Conservation (phyloP, 1,140 invertebrate genomes). For the Agrilus planipennis region DNA sequence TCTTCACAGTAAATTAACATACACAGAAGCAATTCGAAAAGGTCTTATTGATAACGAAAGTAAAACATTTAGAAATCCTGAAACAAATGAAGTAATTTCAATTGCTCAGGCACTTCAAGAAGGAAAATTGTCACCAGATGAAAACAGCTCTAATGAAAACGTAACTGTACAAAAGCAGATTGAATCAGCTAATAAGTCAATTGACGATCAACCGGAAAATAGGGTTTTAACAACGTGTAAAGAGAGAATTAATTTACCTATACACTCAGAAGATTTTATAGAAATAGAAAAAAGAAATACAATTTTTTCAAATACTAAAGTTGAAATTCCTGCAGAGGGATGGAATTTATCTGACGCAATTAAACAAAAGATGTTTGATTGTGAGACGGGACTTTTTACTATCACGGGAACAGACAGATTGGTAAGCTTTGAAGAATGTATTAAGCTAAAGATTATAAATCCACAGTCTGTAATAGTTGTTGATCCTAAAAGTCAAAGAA, state of each 20-base stretch:
- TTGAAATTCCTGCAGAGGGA: conserved; percentile 68
- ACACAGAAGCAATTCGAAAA: conserved; percentile 60
- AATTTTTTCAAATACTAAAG: conserved; percentile 39
- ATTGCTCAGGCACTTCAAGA: conserved; percentile 73
- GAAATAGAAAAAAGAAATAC: conserved; percentile 34
- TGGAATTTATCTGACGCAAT: conserved; percentile 72
- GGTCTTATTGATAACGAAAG: conserved; percentile 70
- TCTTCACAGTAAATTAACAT: conserved; percentile 53
- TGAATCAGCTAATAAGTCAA: conserved; percentile 2
- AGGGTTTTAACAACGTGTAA: conserved; percentile 11
- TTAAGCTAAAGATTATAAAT: conserved; percentile 75
- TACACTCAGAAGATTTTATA: conserved; percentile 29
- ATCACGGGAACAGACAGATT: conserved; percentile 77
- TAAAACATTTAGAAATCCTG: conserved; percentile 69
- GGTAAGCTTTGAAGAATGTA: conserved; percentile 77
- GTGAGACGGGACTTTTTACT: conserved; percentile 68
- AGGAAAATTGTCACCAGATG: conserved; percentile 50
- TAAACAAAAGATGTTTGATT: conserved; percentile 63
- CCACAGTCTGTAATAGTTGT: conserved; percentile 65
- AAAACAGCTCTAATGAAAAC: conserved; percentile 19
- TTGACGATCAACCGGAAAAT: conserved; percentile 18
- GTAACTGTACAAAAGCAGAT: conserved; percentile 1
- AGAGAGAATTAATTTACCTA: conserved; percentile 26
- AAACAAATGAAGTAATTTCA: conserved; percentile 58
- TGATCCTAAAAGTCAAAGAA: conserved; percentile 57